Evolutionary conservation across 2,888 invertebrate genomes (phyloP).

Genomic region (Iphiclides podalirius): DNA sequence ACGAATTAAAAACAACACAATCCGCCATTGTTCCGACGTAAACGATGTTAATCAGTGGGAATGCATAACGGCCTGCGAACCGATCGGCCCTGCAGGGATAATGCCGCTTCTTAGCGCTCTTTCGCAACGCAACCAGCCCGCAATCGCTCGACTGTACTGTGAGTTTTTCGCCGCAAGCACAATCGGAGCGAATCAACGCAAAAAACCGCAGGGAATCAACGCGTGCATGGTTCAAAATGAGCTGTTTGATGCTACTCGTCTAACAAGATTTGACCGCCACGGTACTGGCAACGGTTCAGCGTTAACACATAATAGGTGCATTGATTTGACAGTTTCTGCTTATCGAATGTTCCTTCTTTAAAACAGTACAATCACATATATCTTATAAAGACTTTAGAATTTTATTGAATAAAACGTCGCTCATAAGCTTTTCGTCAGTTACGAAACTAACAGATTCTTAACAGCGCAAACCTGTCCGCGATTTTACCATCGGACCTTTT

Average conservation of each 20-base stretch:
- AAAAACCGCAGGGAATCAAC: no score
- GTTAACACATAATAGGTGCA: no score
- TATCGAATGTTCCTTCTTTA: no score
- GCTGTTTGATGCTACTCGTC: no score
- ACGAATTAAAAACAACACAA: constrained; percentile 16
- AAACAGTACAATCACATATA: no score
- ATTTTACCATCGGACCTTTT: constrained; percentile 26
- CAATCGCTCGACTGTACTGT: constrained; percentile 15
- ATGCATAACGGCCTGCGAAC: constrained; percentile 31
- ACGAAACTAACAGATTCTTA: constrained; percentile 9
- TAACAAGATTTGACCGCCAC: no score
- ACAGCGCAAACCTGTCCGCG: constrained; percentile 21
- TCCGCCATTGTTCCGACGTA: constrained; percentile 33
- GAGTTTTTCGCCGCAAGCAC: background rate
- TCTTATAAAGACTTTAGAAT: no score
- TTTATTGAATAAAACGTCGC: no score
- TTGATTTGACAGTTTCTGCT: no score
- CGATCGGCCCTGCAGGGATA: constrained; percentile 48
- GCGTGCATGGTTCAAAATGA: no score
- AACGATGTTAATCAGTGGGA: constrained; percentile 45
- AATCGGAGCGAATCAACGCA: no score
- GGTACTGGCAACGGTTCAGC: no score
- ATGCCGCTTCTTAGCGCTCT: constrained; percentile 39
- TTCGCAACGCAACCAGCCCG: constrained; percentile 40
- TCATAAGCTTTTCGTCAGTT: constrained; percentile 3